A percentile compares a stretch with the other conserved stretches of the same genome.
These are phyloP conservation scores for Anabas testudineus DNA, from an alignment of 2,797 vertebrate genomes.

Conservation along the genomic window DNA sequence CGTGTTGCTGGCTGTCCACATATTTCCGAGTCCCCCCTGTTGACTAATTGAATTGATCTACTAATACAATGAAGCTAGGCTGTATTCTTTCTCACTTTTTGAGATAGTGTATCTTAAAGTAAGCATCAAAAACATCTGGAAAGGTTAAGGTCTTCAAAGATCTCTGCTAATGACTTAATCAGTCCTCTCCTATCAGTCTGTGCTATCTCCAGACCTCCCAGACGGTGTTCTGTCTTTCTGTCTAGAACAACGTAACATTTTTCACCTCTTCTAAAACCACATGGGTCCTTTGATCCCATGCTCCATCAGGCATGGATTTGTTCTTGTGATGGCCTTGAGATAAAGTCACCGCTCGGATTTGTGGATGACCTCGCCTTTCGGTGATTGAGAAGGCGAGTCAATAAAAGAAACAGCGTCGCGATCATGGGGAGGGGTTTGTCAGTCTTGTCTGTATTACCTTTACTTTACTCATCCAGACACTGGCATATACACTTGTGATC, in stretches of 20 bases:
- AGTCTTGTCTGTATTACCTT: constrained; percentile 30
- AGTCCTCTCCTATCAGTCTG: constrained; percentile 45
- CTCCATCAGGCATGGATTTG: constrained; percentile 49
- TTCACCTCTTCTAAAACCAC: constrained; percentile 40
- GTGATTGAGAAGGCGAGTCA: constrained; percentile 60
- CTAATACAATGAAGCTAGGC: no score
- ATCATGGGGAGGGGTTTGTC: not conserved
- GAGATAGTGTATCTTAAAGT: no score
- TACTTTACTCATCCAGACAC: constrained; percentile 25
- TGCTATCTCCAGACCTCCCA: constrained; percentile 43
- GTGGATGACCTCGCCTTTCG: constrained; percentile 51
- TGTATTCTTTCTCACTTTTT: no score
- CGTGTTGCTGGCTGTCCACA: no score
- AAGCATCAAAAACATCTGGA: constrained; percentile 45
- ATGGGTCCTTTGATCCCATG: constrained; percentile 50
- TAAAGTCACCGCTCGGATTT: constrained; percentile 46
- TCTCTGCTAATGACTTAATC: constrained; percentile 45
- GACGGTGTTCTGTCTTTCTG: constrained; percentile 36
- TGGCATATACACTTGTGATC: constrained; percentile 2
- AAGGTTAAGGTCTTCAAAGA: constrained; percentile 41
- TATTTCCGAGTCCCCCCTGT: no score
- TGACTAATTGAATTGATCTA: no score
- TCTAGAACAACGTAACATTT: constrained; percentile 50
- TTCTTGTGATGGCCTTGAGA: constrained; percentile 49
- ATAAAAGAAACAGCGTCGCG: constrained; percentile 6